Evolutionary conservation across 2,113 vertebrate species (phyloP).

Genomic region (Microtus pennsylvanicus): DNA sequence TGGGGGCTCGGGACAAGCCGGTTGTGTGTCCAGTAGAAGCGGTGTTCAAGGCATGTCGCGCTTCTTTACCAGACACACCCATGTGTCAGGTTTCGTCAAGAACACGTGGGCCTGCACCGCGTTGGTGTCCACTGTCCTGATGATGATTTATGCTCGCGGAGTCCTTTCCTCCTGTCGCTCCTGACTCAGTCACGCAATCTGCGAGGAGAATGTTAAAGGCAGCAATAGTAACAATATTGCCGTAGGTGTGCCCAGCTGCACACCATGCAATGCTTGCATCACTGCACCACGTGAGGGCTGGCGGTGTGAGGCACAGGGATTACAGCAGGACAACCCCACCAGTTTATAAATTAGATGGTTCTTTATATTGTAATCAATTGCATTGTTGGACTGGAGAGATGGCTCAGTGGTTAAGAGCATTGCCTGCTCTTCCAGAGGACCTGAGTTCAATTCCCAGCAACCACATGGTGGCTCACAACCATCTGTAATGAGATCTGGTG

Average conservation of each 20-base stretch:
- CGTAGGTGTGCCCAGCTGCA: background rate
- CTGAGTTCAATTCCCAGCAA: no score
- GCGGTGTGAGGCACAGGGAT: background rate
- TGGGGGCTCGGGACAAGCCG: background rate
- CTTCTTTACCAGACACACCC: background rate
- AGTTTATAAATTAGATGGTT: background rate
- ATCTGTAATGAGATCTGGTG: no score
- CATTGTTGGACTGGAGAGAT: no score
- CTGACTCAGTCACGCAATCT: background rate
- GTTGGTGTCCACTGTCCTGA: rapidly evolving
- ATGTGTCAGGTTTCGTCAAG: background rate
- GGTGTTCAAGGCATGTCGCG: rapidly evolving
- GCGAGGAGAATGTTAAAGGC: background rate
- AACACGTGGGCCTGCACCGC: background rate
- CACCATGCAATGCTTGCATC: background rate
- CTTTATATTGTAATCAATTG: background rate
- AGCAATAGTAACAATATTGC: background rate
- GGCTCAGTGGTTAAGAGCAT: no score
- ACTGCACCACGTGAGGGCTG: background rate
- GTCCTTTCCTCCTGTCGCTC: background rate
- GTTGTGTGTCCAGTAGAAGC: background rate
- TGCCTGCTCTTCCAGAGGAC: no score
- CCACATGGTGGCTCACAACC: no score
- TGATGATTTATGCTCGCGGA: background rate
- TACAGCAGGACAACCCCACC: background rate